Conservation (phyloP, 2,888 invertebrate species). For the Luperina nickerlii region DNA sequence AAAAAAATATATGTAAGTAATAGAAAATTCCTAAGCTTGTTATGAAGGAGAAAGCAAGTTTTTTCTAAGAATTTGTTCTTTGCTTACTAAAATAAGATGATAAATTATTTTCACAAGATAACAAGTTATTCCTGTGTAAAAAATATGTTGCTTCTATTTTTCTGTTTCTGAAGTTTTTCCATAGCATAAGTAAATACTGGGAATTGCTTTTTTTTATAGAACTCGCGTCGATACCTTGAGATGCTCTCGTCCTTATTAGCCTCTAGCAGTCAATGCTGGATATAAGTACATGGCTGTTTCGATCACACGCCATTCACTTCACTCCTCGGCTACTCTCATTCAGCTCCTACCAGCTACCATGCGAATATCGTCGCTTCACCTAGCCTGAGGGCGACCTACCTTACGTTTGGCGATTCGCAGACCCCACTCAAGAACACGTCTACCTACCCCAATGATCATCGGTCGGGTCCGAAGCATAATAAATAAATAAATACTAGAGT, state of each 20-base stretch:
- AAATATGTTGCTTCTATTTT: constrained; percentile 18
- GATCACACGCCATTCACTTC: not conserved
- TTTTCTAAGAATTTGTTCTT: constrained; percentile 13
- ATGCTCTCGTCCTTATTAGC: not conserved
- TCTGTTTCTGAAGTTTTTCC: not conserved
- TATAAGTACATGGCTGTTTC: not conserved
- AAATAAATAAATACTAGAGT: constrained; percentile 26
- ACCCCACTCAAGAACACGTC: not conserved
- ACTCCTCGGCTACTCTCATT: not conserved
- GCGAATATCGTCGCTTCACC: not conserved
- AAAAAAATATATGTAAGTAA: not conserved
- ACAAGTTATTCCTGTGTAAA: not conserved
- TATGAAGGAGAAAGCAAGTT: constrained; percentile 9
- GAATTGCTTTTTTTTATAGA: not conserved
- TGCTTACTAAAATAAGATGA: not conserved
- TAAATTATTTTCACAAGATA: not conserved
- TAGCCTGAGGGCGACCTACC: too few relatives aligned
- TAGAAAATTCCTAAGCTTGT: constrained; percentile 1
- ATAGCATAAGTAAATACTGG: not conserved
- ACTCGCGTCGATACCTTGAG: not conserved
- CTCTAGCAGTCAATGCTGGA: not conserved
- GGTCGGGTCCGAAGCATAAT: not conserved
- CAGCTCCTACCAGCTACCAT: not conserved
- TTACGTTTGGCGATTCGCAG: not conserved
- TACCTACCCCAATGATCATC: not conserved